Evolutionary conservation across 2,113 vertebrate genomes (phyloP), one percentile per base, ranked within the genome.

Genomic region (Mionectes macconnelli): DNA sequence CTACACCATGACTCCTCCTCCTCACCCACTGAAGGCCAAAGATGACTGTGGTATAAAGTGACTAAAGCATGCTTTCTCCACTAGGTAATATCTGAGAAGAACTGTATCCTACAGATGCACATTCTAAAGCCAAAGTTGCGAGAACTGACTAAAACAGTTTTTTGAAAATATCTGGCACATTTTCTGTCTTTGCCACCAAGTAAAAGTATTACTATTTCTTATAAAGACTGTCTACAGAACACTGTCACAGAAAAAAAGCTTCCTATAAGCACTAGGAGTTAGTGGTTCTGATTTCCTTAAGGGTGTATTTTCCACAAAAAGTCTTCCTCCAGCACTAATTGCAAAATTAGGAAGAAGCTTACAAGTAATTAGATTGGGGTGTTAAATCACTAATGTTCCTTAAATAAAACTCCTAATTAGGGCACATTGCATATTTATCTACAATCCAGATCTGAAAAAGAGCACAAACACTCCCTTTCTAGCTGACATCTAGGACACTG

Each of bases 371-470:
- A 95, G 83, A 84, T 68, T 1, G 1, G 40, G n/a, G 28, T 90
- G 76, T 70, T 90, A 90, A 90, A 96, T 88, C 50, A 79, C 55
- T 73, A 84, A 80, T 15, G 59, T 70, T 77, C 91, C 68, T 94
- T 86, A 94, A 93, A 93, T 88, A 95, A 90, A 92, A 83, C 44
- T 90, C 42, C n/a, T 95, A 95, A 96, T 90, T 93, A 88, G 94
- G 81, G 59, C 94, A 90, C 40, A 74, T 1, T 0, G 0, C 50
- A 70, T 52, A 57, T 62, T 79, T 87, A 88, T 67, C 87, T 91
- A 57, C 40, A 73, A 47, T 50, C 45, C 59, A 87, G 33, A 52
- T 69, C 75, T 80, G 70, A 85, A 50, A 67, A 79, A 74, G 31
- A 89, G n/a, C 16, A 70, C 77, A 76, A 89, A 83, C 25, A 67